Base-by-base conservation (phyloP, 2,797 vertebrate genomes). In the Echeneis naucrates region DNA sequence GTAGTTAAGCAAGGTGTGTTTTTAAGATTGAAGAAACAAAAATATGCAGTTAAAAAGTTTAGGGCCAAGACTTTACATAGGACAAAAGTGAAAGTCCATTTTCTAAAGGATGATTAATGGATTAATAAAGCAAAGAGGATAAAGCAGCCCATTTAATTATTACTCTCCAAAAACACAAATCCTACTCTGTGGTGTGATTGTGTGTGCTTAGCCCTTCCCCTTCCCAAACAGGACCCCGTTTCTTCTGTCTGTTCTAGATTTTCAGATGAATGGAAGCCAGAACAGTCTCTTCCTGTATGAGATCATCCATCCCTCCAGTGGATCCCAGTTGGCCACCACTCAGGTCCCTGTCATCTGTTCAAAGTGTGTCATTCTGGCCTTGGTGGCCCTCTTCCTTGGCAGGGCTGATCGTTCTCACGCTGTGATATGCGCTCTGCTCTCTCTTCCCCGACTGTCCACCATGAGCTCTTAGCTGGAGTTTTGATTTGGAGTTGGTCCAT, bases 331-430 rank as follows among this genome's bases (percentile, higher is more conserved):
- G 89, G 88, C 89, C 78, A 72, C 71, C 82, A 75, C 77, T 91
- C 85, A 83, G 80, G 69, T 86, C 76, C 60, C 81, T 78, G 87
- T 92, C 92, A 91, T 90, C 89, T 89, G 90, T 81, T 92, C 86
- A 87, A 90, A 93, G 88, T 75, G 88, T 90, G 88, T 88, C 88
- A 78, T 83, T 71, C 79, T 87, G 84, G 85, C 84, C 82, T 81
- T 16, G 51, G 81, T 80, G 72, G 78, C 77, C 71, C 68, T 82
- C 78, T 70, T 78, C 51, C 42, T 81, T 90, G 89, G 89, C 88
- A 89, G 72, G 5, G 26, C 38, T 8, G 71, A 33, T 52, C 19
- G 54, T 82, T 89, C 86, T 91, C 89, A 88, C 78, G 64, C 86
- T 84, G 86, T 0, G 84, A 86, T 78, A 60, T 79, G 68, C 66